A percentile compares a stretch with the other conserved stretches of the same genome.
Conservation (phyloP, 2,888 invertebrate genomes). For the Calliphora vomitoria region DNA sequence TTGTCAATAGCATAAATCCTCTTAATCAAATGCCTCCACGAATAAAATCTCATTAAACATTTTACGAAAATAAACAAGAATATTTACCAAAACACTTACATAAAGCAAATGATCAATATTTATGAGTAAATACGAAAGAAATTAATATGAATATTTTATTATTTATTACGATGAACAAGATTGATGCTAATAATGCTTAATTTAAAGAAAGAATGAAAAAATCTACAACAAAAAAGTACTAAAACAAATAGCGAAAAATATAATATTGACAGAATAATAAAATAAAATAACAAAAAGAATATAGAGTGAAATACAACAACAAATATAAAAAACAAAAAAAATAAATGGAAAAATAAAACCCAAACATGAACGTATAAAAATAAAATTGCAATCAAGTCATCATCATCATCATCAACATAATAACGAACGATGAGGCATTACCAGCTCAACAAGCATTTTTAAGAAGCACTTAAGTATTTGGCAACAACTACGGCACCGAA, state of each 20-base stretch:
- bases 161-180: constrained; percentile 18
- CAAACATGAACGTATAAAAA: constrained; percentile 32
- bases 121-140: constrained; percentile 35
- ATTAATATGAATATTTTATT: constrained; percentile 59
- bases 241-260: constrained; percentile 28
- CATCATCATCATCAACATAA: constrained; percentile 16
- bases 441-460: constrained; percentile 67
- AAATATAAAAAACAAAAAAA: not conserved
- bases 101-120: constrained; percentile 57
- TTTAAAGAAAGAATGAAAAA: constrained; percentile 14
- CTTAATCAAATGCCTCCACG: not conserved
- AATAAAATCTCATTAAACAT: not conserved
- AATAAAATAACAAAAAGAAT: constrained; percentile 17
- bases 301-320: constrained; percentile 12
- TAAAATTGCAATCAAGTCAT: constrained; percentile 68
- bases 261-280: constrained; percentile 39
- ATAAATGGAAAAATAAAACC: not conserved
- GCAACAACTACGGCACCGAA: constrained; percentile 58
- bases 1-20: not conserved
- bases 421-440: constrained; percentile 62
- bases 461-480: constrained; percentile 72
- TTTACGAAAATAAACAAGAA: constrained; percentile 9
- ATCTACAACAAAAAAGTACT: not conserved
- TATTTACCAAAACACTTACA: constrained; percentile 58
- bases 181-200: constrained; percentile 43